Evolutionary conservation across 2,888 invertebrate genomes (phyloP), one percentile per base, ranked within the genome.

Genomic region (Tricholauxania praeusta): DNA sequence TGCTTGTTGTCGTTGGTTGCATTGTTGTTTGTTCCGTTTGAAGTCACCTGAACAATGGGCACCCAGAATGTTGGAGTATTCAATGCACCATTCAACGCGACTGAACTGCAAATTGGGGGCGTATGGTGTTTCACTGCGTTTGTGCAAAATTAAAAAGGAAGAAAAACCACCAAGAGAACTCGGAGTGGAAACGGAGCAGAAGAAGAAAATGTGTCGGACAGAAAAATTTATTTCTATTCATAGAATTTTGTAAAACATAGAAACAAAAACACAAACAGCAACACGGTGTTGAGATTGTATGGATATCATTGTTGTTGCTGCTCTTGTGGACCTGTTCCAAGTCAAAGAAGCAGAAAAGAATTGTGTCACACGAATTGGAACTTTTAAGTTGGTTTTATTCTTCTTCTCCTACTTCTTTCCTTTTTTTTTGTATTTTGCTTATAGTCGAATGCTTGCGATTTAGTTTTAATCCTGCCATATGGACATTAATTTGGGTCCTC

Each of bases 401-500:
- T 64, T 8, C 49, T 47, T 17, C 51, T 47, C 4, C n/a, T 49
- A 28, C n/a, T 51, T 7, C 19, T 17, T 28, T 17, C 48, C 48
- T 49, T 22, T 8, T n/a, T 57, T 32, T 28, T 53, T 72, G 57
- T 68, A 49, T 60, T 47, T 28, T 39, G 12, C 12, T 52, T 66
- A 48, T 78, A 79, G 80, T 22, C 22, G 22, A 22, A 22, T 80
- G 78, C 80, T 79, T 80, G 80, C 82, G 39, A 39, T 39, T 39
- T 39, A 39, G 39, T 85, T 84, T 85, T 85, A 86, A 87, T 86
- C 82, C 84, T 80, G 86, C 86, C 86, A 87, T 86, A 86, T 86
- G 86, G 86, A 86, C 85, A 76, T 82, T 82, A 81, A 81, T 83
- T 82, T 79, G 75, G 75, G 62, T 66, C 66, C 72, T 73, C 57